Base-by-base conservation (phyloP, 2,113 vertebrate genomes). In the Cyanoramphus novaezelandiae region DNA sequence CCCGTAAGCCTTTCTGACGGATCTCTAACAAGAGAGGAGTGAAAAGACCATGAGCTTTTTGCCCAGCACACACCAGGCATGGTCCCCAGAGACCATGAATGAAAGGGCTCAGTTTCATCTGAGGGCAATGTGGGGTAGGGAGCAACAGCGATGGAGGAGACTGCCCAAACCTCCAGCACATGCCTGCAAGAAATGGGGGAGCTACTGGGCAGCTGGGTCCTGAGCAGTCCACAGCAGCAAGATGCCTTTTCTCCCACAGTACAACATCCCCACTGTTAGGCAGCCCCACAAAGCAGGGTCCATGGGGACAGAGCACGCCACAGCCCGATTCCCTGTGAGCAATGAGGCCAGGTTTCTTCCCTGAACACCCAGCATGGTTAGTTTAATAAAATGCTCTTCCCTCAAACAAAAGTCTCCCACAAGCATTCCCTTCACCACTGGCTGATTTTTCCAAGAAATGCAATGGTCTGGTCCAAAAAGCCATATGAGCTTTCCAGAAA, bases 1-100 rank as follows among this genome's bases (percentile, higher is more conserved):
- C 98, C 91, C 98, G 96, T 69, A 98, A 97, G 57, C 98, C 97
- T 44, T 97, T 96, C 90, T 97, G 97, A 88, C 98, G 98, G 74
- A 98, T 98, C 86, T 98, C 98, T 98, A 85, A 59, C 57, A 46
- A 4, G 3, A 71, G 20, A 77, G 62, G 25, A 67, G 71, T 35
- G 68, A 67, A 27, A 68, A 91, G 53, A 83, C 41, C 12, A 2
- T 86, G 9, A 76, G 59, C 17, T 39, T n/a, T 17, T 50, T 53
- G 43, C 17, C 71, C 65, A 64, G 27, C 21, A 15, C 29, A 50
- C 70, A 24, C 39, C 1, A 1, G 55, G 18, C 10, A 33, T 0
- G 2, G 37, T 39, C 12, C n/a, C 44, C 23, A 46, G 27, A 68
- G 44, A 4, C 16, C 14, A 23, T 11, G 13, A 27, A 23, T 27